Base-by-base conservation (phyloP, 2,113 vertebrate species). In the Triplophysa dalaica region DNA sequence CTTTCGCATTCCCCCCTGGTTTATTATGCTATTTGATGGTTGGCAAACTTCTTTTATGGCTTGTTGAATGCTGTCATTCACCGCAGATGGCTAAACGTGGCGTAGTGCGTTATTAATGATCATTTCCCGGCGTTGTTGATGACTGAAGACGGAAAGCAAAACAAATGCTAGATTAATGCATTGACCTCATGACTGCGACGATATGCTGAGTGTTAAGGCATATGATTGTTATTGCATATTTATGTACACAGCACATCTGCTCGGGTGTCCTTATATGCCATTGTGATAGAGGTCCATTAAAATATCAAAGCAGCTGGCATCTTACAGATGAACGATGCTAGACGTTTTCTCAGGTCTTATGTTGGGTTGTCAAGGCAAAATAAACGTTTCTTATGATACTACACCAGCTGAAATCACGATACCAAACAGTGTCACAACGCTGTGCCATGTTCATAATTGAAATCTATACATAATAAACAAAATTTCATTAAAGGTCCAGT, bases 1-100 rank as follows among this genome's bases (percentile, higher is more conserved):
- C 7, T 8, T 29, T 50, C 26, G 65, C 64, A 64, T 76, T 33
- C 11, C 74, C 33, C 74, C 21, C 74, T 77, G 62, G 45, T 77
- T 64, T 77, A 77, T 76, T 54, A 65, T 77, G 74, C 62, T 19
- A 21, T 76, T 77, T 77, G 74, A 77, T 77, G 45, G 74, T 45
- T 76, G 60, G 60, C 63, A 76, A 75, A 74, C 56, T n/a, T 75
- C 2, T 75, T 75, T 77, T 77, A 77, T 65, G 62, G 62, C 45
- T 0, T 65, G 61, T 65, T 76, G 74, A 76, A 54, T 74, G n/a
- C 22, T 11, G 56, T 60, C 70, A 61, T 38, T 11, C 62, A 52
- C 62, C n/a, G 62, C 74, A 65, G 74, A 77, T 77, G 61, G 45
- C 74, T 77, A 29, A 45, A 77, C 26, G 26, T 65, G 45, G 62